Conservation (phyloP, 2,797 vertebrate species). For the Muscicapa striata region DNA sequence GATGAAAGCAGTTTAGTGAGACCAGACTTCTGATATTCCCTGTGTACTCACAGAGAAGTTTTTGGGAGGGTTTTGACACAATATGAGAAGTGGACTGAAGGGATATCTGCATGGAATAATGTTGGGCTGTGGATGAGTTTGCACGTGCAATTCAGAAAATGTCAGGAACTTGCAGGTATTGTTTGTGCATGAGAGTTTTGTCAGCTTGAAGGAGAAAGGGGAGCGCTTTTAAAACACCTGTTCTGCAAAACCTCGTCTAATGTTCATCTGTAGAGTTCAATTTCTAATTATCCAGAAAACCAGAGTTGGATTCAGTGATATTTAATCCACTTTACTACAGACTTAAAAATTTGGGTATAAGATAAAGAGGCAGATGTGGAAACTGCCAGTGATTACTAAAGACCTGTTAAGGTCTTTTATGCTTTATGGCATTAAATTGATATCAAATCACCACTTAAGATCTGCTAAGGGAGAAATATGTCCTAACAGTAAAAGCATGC, state of each 20-base stretch:
- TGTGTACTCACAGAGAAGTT: neutral
- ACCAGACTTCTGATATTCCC: conserved; percentile 36
- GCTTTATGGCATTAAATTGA: neutral
- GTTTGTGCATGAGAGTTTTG: neutral
- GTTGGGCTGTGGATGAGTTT: neutral
- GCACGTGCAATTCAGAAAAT: neutral
- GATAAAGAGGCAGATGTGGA: neutral
- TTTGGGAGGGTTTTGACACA: neutral
- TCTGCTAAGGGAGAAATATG: neutral
- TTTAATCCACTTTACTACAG: neutral
- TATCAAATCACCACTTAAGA: neutral
- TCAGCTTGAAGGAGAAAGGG: neutral
- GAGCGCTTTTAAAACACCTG: neutral
- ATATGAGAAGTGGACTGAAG: neutral
- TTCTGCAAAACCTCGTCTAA: neutral
- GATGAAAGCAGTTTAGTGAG: conserved; percentile 45
- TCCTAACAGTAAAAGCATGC: neutral
- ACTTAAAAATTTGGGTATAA: neutral
- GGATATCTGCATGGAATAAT: neutral
- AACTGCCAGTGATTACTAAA: neutral
- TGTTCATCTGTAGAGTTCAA: neutral
- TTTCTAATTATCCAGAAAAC: neutral
- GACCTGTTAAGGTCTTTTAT: neutral
- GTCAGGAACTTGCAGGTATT: neutral
- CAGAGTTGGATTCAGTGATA: neutral